phyloP scores from a whole-genome alignment of 2,113 vertebrate genomes.

The Haplochromis vanheusdeni region DNA sequence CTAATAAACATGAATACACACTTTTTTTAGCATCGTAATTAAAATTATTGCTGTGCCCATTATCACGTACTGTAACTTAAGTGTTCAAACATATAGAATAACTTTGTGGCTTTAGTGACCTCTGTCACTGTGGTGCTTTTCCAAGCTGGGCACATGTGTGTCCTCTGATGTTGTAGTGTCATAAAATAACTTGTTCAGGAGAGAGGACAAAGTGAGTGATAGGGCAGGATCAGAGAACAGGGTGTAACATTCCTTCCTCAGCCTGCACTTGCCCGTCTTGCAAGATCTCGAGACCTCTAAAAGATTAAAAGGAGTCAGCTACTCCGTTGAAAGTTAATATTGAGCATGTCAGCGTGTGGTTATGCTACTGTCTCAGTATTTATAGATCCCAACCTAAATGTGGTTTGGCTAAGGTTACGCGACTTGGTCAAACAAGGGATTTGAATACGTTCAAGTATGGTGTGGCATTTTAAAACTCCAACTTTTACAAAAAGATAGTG shows the following conservation, averaged over 20 bases:
- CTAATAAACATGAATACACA: background rate
- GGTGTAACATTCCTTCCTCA: slow-evolving; percentile 40
- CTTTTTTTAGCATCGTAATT: background rate
- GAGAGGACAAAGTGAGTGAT: slow-evolving; percentile 41
- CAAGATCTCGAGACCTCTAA: background rate
- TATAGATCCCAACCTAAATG: background rate
- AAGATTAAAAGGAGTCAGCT: background rate
- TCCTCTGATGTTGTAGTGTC: slow-evolving; percentile 50
- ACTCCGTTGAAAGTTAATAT: background rate
- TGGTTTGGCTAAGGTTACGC: background rate
- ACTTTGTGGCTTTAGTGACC: background rate
- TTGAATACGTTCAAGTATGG: background rate
- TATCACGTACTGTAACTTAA: background rate
- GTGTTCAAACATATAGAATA: background rate
- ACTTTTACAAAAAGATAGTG: background rate
- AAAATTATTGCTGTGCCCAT: background rate
- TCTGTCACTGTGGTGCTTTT: background rate
- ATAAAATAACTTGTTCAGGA: slow-evolving; percentile 48
- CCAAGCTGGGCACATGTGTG: slow-evolving; percentile 31
- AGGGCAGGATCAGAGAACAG: slow-evolving; percentile 15
- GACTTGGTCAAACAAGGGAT: background rate
- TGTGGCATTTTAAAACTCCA: background rate
- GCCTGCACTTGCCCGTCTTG: background rate
- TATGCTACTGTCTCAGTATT: background rate
- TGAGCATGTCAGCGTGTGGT: background rate